A percentile compares a stretch with the other conserved stretches of the same genome.
These are phyloP conservation scores for Leptinotarsa peninsularis DNA, from an alignment of 2,888 invertebrate species.

Conservation along the genomic window DNA sequence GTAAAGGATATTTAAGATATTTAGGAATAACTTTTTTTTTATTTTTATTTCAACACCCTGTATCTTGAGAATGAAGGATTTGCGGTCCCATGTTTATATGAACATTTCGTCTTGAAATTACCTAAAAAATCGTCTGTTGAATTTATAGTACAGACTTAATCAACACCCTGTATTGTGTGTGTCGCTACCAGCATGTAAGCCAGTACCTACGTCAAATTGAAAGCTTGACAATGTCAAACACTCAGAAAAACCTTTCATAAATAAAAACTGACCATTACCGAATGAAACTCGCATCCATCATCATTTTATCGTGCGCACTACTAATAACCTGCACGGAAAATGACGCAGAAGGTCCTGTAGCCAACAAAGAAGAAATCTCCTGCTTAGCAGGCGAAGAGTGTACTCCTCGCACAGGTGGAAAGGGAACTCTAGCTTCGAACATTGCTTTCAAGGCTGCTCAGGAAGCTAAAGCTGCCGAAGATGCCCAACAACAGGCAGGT, in stretches of 20 bases:
- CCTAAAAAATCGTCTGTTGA: no score
- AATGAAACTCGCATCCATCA: neutral
- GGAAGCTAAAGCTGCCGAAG: conserved; percentile 79
- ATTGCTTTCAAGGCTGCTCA: conserved; percentile 81
- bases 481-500: conserved; percentile 79
- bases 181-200: no score
- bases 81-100: no score
- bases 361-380: conserved; percentile 26
- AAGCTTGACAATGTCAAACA: neutral
- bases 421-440: conserved; percentile 66
- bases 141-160: no score
- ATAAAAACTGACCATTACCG: neutral
- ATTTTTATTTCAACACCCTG: no score
- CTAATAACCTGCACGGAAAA: conserved; percentile 5
- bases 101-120: no score
- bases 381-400: conserved; percentile 53
- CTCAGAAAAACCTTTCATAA: neutral
- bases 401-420: neutral
- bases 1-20: no score
- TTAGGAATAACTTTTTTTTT: no score
- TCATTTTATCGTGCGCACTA: neutral
- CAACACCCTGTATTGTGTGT: no score
- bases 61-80: no score
- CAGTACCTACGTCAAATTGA: neutral
- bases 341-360: conserved; percentile 36